Base-by-base conservation (phyloP, 2,888 invertebrate genomes). In the Agriotes lineatus region DNA sequence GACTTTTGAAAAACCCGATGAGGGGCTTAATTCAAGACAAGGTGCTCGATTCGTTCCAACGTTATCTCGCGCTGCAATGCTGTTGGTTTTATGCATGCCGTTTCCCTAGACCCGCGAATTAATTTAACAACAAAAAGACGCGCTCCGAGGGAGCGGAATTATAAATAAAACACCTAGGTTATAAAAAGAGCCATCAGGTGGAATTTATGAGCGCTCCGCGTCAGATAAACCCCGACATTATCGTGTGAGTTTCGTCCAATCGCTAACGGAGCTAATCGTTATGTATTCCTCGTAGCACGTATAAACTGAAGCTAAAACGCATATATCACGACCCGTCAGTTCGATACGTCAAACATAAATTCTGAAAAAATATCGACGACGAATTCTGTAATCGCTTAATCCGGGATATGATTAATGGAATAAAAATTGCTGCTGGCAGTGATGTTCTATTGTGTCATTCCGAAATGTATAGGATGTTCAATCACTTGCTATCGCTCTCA, bases 271-370 rank as follows among this genome's bases (percentile, higher is more conserved):
- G 59, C 71, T 71, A 71, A 71, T 73, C 73, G 70, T 74, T 72
- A 73, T 71, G 70, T 62, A 62, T 69, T 66, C 70, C 73, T 69
- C 73, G 73, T 73, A 69, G 70, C 58, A 62, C 67, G 69, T 74
- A 74, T 70, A 74, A 74, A 72, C 69, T 71, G 71, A 71, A 69
- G 61, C 67, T 69, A 58, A 60, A 63, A 71, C 69, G 71, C 72
- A 74, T 74, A 71, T 69, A 72, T 72, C 74, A 74, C 69, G 63
- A 64, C 59, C 68, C 71, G 72, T 70, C 68, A 71, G 68, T 71
- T 67, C 66, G 67, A 58, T 68, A 70, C 72, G 71, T 69, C 67
- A 64, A 58, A 72, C 69, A 72, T 72, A 72, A 74, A 74, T 74
- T 71, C 64, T 52, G 62, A 50, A 70, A 65, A 70, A 69, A 72